Base-by-base conservation (phyloP, 2,888 invertebrate species). In the Epistrophe eligans region DNA sequence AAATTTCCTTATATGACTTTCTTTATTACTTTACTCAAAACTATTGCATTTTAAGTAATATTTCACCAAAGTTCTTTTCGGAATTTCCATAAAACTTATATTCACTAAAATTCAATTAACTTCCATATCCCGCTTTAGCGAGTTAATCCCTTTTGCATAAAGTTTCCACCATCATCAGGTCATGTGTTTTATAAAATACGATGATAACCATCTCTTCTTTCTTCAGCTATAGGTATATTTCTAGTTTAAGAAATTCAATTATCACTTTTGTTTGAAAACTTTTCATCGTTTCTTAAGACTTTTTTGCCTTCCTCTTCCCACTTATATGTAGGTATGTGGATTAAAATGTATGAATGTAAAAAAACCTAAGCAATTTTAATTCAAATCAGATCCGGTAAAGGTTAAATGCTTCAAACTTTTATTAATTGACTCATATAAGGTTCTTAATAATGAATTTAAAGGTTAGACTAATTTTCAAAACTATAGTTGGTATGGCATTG, bases 241-340 rank as follows among this genome's bases (percentile, higher is more conserved):
- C 10, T 7, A 40, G 45, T 15, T 76, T 11, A 11, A 43, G 11
- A 17, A 72, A 82, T 66, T 71, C 71, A 84, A 84, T 84, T 84
- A 76, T 32, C 58, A 71, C 62, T 62, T 79, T 79, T 70, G 79
- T 74, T 79, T 50, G 64, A 64, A 84, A 84, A 84, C 57, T 84
- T 74, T 67, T 50, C 19, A 35, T 55, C 55, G 52, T 76, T 64
- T 32, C 43, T n/a, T 32, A 5, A 43, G 40, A 40, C 38, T 13
- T 19, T 64, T 50, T 40, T 32, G n/a, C 7, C 13, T 57, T 52
- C 13, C 55, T 0, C 19, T 13, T 7, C 10, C 24, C 24, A 24
- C 24, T 24, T 24, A 24, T 24, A 24, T 24, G 24, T 24, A 24
- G 4, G 43, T 13, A 45, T 4, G 7, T 55, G 28, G 4, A 28